Evolutionary conservation across 1,140 invertebrate species (phyloP), one percentile per base, ranked within the genome.

Genomic region (Chelonus insularis): DNA sequence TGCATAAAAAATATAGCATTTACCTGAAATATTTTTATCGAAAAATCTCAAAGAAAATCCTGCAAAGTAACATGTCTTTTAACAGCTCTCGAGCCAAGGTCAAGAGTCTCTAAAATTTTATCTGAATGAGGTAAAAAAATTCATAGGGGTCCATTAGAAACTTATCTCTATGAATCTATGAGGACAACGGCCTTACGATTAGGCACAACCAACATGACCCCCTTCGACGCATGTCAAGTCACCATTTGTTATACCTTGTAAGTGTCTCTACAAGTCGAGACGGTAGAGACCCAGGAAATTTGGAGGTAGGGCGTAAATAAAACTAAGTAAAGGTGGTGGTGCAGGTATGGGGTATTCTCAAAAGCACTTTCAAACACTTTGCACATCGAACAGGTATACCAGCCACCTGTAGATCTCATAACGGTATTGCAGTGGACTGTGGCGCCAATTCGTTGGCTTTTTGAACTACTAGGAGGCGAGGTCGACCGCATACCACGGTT

Each of bases 401-500:
- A 70, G 67, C 68, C 69, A 78, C 75, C 76, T 77, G 75, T 75
- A 73, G 68, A 60, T 60, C 62, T 67, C 20, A 48, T 79, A 79
- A 79, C 77, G 77, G 77, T 77, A 79, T 68, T 70, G 37, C 43
- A 39, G 57, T 65, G 77, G 67, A 78, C 64, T 59, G 78, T 81
- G 79, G 78, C 78, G 76, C 76, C 25, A 7, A 62, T 68, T 54
- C 64, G 70, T 67, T 57, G 61, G 55, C 48, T 23, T 34, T 11
- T 25, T 16, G 34, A 74, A 74, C 70, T 74, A 74, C 70, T 72
- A 69, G 70, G 76, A 81, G 78, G 77, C 77, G 79, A 81, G 78
- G 78, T 80, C 79, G 79, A 78, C 71, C 74, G 76, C 78, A 81
- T 80, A 79, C 77, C 76, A 75, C 60, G 32, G 60, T 47, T 16